These are phyloP conservation scores for Aselliscus stoliczkanus DNA, from an alignment of 2,797 vertebrate genomes.

Conservation along the genomic window DNA sequence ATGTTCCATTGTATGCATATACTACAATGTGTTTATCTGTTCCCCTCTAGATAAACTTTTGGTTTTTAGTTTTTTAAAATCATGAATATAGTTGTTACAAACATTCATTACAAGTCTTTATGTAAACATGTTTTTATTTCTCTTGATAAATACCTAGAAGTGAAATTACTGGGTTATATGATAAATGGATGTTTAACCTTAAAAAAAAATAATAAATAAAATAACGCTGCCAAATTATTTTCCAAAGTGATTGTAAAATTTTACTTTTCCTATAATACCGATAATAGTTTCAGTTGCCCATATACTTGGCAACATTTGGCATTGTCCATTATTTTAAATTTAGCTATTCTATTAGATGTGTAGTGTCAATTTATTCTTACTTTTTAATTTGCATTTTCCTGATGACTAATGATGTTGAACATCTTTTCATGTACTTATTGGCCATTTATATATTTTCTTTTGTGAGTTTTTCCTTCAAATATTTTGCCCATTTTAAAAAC, in stretches of 20 bases:
- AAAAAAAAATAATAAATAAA: not conserved
- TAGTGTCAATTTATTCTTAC: not conserved
- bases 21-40: not conserved
- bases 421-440: not conserved
- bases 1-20: not conserved
- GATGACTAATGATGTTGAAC: not conserved
- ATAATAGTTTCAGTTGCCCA: not conserved
- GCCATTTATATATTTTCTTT: not conserved
- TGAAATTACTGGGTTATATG: not conserved
- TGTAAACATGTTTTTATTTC: not conserved
- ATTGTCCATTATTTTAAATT: not conserved
- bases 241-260: not conserved
- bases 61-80: not conserved
- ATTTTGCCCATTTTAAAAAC: not conserved
- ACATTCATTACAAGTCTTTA: not conserved
- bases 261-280: not conserved
- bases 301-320: not conserved
- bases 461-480: not conserved
- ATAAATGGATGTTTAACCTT: not conserved
- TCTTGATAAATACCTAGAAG: not conserved
- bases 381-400: conserved; percentile 3
- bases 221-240: not conserved
- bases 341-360: not conserved
- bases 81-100: not conserved
- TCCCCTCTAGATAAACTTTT: not conserved